Percentiles rank a stretch among this genome's conserved stretches.
Conservation (phyloP, 2,888 invertebrate species). For the Physocephala rufipes region DNA sequence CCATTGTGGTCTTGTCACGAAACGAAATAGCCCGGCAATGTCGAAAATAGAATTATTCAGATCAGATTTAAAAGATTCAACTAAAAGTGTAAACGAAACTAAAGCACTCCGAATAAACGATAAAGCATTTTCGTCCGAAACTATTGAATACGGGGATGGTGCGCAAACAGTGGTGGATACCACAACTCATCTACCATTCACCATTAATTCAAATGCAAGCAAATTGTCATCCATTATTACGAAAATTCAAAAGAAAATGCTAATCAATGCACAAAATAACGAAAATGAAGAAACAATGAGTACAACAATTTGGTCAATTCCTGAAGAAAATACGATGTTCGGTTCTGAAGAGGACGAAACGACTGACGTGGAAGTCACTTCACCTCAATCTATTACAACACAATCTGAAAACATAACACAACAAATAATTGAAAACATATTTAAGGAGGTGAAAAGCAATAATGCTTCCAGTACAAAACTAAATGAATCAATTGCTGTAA, state of each 20-base stretch:
- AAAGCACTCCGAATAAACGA: conserved; percentile 12
- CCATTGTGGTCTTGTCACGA: conserved; percentile 40
- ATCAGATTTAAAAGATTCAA: neutral
- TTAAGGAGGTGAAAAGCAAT: neutral
- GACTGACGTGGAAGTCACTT: too few relatives aligned
- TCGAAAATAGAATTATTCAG: too few relatives aligned
- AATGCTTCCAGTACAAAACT: neutral
- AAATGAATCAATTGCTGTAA: neutral
- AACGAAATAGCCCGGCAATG: conserved; percentile 26
- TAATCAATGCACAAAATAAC: neutral
- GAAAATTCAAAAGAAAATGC: neutral
- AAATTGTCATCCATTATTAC: neutral
- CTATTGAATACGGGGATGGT: neutral
- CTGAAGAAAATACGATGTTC: neutral
- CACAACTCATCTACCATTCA: neutral
- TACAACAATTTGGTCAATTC: neutral
- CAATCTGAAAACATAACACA: neutral
- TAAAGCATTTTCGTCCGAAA: conserved; percentile 6
- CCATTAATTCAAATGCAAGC: neutral
- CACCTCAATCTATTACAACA: neutral
- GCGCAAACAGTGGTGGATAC: neutral
- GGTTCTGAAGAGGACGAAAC: neutral
- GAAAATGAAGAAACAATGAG: neutral
- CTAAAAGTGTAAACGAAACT: neutral
- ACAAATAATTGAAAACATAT: neutral